A percentile compares a stretch with the other conserved stretches of the same genome.
Conservation (phyloP, 2,888 invertebrate genomes). For the Serripes groenlandicus region DNA sequence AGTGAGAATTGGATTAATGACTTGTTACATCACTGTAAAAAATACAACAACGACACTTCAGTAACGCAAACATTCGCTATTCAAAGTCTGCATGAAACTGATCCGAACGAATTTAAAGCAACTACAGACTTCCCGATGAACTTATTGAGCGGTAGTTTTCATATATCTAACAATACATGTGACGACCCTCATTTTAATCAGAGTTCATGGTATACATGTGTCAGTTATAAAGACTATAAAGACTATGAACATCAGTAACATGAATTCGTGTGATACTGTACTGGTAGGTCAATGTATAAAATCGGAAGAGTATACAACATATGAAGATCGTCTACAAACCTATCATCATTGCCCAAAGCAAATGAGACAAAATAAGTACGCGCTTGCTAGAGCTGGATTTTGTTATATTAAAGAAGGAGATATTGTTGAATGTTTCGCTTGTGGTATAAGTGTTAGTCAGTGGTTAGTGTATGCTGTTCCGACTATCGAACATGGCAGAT, state of each 20-base stretch:
- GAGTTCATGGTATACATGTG: slow-evolving; percentile 33
- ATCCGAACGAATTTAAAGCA: slow-evolving; percentile 2
- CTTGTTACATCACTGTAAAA: neutral
- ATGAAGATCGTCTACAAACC: slow-evolving; percentile 36
- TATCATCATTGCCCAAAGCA: slow-evolving; percentile 46
- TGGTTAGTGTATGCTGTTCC: slow-evolving; percentile 38
- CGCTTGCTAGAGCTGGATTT: slow-evolving; percentile 45
- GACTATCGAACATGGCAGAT: slow-evolving; percentile 33
- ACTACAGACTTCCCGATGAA: slow-evolving; percentile 28
- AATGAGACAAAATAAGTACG: slow-evolving; percentile 42
- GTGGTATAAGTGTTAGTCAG: slow-evolving; percentile 42
- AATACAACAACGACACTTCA: neutral
- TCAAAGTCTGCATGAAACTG: slow-evolving; percentile 2
- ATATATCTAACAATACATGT: neutral
- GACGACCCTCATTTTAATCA: slow-evolving; percentile 30
- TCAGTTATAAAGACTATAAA: slow-evolving; percentile 18
- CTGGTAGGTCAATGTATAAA: slow-evolving; percentile 40
- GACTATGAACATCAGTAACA: slow-evolving; percentile 19
- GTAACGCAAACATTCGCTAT: neutral
- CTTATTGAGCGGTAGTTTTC: slow-evolving; percentile 21
- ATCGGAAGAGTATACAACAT: slow-evolving; percentile 30
- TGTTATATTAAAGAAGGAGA: slow-evolving; percentile 54
- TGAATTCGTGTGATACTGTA: slow-evolving; percentile 27
- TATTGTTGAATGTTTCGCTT: slow-evolving; percentile 51
- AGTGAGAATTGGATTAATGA: neutral